A percentile compares a stretch with the other conserved stretches of the same genome.
Conservation (phyloP, 2,888 invertebrate species). For the Dynastes hyllus region DNA sequence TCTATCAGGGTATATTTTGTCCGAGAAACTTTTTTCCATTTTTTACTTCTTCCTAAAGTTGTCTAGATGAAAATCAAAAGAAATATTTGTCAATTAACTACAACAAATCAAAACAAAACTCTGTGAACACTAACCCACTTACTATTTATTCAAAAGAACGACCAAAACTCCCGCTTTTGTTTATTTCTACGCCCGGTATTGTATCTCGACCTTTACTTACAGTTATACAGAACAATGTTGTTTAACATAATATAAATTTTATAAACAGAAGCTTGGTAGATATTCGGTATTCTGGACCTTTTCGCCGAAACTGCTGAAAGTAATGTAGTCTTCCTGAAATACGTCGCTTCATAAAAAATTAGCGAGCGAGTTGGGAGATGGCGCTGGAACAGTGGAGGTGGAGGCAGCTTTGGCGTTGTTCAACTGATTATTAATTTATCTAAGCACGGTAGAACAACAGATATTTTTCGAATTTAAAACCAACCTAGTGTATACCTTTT, state of each 20-base stretch:
- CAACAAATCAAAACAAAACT: no score
- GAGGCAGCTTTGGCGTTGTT: neutral
- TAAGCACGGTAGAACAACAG: slow-evolving; percentile 6
- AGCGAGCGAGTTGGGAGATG: neutral
- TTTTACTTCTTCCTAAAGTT: no score
- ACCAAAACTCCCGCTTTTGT: neutral
- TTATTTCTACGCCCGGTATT: neutral
- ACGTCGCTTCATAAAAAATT: slow-evolving; percentile 23
- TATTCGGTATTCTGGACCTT: slow-evolving; percentile 10
- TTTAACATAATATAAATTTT: slow-evolving; percentile 44
- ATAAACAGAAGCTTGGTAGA: slow-evolving; percentile 28
- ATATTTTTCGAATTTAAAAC: neutral
- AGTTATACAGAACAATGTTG: slow-evolving; percentile 16
- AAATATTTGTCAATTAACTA: no score
- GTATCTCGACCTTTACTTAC: slow-evolving; percentile 4
- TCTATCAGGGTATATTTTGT: no score
- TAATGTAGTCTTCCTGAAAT: slow-evolving; percentile 22
- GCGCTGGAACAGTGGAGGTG: neutral
- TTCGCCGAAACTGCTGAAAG: slow-evolving; percentile 18
- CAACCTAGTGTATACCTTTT: no score
- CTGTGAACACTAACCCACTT: neutral
- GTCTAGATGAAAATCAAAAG: no score
- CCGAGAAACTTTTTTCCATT: no score
- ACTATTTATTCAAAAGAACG: neutral
- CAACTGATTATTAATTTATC: slow-evolving; percentile 17